These are phyloP conservation scores for Leistus spinibarbis DNA, from an alignment of 2,888 invertebrate genomes.

Conservation along the genomic window DNA sequence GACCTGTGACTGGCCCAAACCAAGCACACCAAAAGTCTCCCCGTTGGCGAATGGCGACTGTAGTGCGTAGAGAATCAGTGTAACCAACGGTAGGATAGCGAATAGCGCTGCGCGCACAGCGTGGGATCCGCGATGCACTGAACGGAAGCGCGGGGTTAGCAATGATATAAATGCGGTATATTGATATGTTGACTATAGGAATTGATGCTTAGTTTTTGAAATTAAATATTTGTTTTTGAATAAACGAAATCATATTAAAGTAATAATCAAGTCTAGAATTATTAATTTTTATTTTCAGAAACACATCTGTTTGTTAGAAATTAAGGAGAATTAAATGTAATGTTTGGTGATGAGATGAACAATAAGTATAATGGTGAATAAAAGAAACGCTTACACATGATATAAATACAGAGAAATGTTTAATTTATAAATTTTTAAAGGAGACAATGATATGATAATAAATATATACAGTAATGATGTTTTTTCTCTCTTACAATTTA, in stretches of 20 bases:
- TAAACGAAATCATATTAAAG: neutral
- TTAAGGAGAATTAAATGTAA: neutral
- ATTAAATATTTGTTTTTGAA: neutral
- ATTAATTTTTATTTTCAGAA: neutral
- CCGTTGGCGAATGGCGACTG: no score
- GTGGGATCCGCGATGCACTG: no score
- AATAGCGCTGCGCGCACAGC: neutral
- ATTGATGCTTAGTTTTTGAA: neutral
- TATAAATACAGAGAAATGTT: slow-evolving; percentile 63
- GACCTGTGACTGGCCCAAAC: no score
- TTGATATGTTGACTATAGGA: no score
- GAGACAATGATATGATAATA: slow-evolving; percentile 77
- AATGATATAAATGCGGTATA: no score
- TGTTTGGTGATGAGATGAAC: neutral
- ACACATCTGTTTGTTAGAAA: neutral
- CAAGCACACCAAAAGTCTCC: no score
- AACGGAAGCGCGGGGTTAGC: no score
- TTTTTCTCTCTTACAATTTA: slow-evolving; percentile 30
- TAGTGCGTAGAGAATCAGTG: no score
- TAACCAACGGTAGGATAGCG: neutral
- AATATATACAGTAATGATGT: slow-evolving; percentile 62
- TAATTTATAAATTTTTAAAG: slow-evolving; percentile 81
- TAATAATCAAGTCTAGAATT: neutral
- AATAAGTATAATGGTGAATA: neutral
- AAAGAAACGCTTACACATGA: slow-evolving; percentile 18